Evolutionary conservation across 2,888 invertebrate species (phyloP), one percentile per base, ranked within the genome.

Genomic region (Eulithis testata): DNA sequence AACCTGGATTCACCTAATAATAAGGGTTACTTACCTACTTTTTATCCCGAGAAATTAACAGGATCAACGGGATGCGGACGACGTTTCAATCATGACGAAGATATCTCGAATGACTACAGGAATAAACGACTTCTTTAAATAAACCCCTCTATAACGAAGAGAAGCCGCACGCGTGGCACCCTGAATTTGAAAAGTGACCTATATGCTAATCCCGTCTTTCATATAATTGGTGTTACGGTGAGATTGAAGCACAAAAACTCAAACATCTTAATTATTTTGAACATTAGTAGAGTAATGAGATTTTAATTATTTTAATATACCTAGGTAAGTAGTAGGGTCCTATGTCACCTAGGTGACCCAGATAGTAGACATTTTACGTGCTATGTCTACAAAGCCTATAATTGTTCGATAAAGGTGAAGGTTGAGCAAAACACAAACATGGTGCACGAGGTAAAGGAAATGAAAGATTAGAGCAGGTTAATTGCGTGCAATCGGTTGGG

Each of bases 111-210:
- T 68, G 71, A 71, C 73, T 70, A 73, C 70, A 73, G 74, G 73
- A 81, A 80, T 84, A 86, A 87, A 89, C 84, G 80, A 80, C 84
- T 88, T 87, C 82, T 85, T 89, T 87, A 85, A 85, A 79, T 76
- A 72, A 77, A 69, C 79, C 78, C 84, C 84, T 85, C 83, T 82
- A 57, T 45, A 31, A 31, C 3, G 4, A 31, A 31, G 3, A 31
- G 31, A 31, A 31, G 31, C 31, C 31, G 31, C 31, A 3, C 31
- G 31, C 31, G 31, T 5, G 31, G 31, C 31, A 31, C 21, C 21
- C 21, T 1, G 21, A 21, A 21, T 21, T 21, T 21, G 21, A 21
- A 21, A 21, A 21, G 21, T 21, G 21, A 21, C 21, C 21, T 21
- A 1, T 21, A 21, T 1, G 6, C 6, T 4, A 31, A 31, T 31